These are phyloP conservation scores for Lerista edwardsae DNA, from an alignment of 2,797 vertebrate genomes.

Conservation along the genomic window DNA sequence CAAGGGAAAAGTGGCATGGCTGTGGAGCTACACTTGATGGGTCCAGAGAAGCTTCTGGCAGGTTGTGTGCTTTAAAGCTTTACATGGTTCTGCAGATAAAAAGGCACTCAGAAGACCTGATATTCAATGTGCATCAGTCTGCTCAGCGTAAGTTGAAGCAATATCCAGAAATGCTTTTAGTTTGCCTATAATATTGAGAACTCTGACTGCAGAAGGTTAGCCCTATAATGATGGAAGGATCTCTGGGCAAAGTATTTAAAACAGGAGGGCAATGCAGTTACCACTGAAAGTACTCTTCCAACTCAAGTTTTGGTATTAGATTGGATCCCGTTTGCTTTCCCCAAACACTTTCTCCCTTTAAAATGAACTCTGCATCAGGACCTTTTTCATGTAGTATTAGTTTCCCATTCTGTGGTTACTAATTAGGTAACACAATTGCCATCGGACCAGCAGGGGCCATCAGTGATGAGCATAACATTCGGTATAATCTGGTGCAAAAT, in stretches of 20 bases:
- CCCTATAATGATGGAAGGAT: constrained; percentile 50
- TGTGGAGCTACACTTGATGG: constrained; percentile 61
- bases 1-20: constrained; percentile 66
- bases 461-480: neutral
- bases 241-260: constrained; percentile 49
- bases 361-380: neutral
- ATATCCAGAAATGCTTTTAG: constrained; percentile 44
- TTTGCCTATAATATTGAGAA: constrained; percentile 48
- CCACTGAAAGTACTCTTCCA: constrained; percentile 59
- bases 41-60: constrained; percentile 52
- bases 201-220: constrained; percentile 56
- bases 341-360: neutral
- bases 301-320: constrained; percentile 2
- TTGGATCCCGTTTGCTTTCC: neutral
- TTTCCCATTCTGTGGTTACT: neutral
- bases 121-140: constrained; percentile 60
- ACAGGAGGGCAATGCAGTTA: constrained; percentile 42
- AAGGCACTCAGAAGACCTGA: constrained; percentile 78
- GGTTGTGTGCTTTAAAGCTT: constrained; percentile 76
- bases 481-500: neutral
- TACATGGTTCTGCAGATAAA: constrained; percentile 68
- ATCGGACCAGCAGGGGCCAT: neutral
- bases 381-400: neutral
- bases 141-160: constrained; percentile 26
- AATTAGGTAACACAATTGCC: neutral